Conservation (phyloP, 2,113 vertebrate species). For the Herpailurus yagouaroundi region DNA sequence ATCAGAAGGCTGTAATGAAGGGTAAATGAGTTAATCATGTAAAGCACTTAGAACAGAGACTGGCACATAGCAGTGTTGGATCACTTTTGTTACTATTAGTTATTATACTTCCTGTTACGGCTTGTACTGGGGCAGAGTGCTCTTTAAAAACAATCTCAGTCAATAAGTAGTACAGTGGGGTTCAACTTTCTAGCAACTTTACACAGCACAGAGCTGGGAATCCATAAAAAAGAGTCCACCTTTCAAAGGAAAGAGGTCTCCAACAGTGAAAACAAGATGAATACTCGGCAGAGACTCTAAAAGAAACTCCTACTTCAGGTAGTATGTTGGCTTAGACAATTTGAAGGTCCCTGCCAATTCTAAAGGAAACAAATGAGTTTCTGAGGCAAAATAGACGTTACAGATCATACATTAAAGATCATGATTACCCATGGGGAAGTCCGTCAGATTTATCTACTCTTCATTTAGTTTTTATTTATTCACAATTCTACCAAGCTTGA, state of each 20-base stretch:
- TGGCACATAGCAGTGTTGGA: not conserved
- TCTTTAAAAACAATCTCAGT: not conserved
- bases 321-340: not conserved
- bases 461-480: not conserved
- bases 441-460: not conserved
- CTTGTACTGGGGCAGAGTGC: not conserved
- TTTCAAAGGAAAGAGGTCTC: not conserved
- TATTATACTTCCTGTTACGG: not conserved
- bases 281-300: not conserved
- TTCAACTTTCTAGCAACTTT: not conserved
- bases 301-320: not conserved
- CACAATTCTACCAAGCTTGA: not conserved
- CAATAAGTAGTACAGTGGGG: not conserved
- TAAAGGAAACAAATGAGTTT: slow-evolving; percentile 59
- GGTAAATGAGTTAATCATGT: not conserved
- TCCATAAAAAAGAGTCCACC: not conserved
- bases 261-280: not conserved
- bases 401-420: not conserved
- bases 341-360: not conserved
- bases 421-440: not conserved
- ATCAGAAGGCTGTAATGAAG: not conserved
- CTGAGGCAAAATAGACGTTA: not conserved
- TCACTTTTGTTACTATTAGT: not conserved
- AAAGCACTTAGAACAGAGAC: not conserved
- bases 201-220: not conserved